Conservation (phyloP, 2,113 vertebrate species). For the Carassius gibelio region DNA sequence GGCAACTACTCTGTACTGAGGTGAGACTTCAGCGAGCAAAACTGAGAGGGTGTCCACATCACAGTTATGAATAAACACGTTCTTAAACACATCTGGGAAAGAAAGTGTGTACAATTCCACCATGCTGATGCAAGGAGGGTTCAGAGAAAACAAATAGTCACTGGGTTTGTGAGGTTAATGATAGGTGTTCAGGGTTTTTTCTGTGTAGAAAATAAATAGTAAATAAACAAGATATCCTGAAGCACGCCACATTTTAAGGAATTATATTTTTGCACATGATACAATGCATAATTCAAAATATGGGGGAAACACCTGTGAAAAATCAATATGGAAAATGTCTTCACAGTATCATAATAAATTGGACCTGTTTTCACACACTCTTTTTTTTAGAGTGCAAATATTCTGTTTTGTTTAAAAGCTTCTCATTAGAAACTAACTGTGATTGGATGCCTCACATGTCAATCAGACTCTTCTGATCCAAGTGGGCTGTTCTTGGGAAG, state of each 20-base stretch:
- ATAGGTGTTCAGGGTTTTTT: neutral
- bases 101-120: neutral
- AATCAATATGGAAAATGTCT: neutral
- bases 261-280: too few relatives aligned
- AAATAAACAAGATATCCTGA: too few relatives aligned
- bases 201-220: neutral
- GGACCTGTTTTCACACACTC: too few relatives aligned
- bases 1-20: conserved; percentile 3
- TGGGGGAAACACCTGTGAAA: too few relatives aligned
- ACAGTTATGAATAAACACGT: neutral
- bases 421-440: neutral
- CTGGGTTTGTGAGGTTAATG: neutral
- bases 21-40: neutral
- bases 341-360: too few relatives aligned
- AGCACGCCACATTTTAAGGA: too few relatives aligned
- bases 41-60: neutral
- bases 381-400: too few relatives aligned
- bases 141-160: neutral
- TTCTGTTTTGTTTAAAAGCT: neutral
- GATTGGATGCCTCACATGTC: neutral
- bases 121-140: neutral
- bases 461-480: neutral
- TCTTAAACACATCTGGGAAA: neutral
- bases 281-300: neutral
- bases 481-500: neutral